Percentiles rank a stretch among this genome's conserved stretches.
These are phyloP conservation scores for Myotis daubentonii DNA, from an alignment of 2,797 vertebrate species.

Conservation along the genomic window DNA sequence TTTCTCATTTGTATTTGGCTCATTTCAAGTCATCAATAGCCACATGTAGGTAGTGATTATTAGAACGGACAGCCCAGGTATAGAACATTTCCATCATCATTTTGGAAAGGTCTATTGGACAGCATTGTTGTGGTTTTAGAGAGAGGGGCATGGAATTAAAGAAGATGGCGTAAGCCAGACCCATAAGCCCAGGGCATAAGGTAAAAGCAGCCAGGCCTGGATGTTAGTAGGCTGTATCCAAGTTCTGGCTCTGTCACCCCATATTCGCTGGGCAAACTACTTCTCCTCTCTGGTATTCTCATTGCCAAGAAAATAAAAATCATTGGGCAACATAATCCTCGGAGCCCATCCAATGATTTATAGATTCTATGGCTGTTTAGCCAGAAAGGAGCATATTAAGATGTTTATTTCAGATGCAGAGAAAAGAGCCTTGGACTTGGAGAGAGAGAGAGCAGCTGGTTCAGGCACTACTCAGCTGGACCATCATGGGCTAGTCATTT, in stretches of 20 bases:
- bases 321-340: neutral
- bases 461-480: neutral
- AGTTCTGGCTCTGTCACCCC: neutral
- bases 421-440: neutral
- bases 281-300: neutral
- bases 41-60: neutral
- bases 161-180: neutral
- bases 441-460: neutral
- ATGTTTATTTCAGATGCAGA: neutral
- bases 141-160: neutral
- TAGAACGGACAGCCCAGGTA: neutral
- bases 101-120: neutral
- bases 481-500: neutral
- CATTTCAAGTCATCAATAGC: neutral
- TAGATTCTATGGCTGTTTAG: neutral
- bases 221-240: neutral
- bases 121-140: neutral
- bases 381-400: neutral
- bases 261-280: neutral
- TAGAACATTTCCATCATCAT: neutral
- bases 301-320: slow-evolving; percentile 23
- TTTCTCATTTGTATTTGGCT: neutral
- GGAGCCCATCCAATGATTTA: neutral
- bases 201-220: neutral
- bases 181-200: neutral